Percentiles rank a stretch among this genome's conserved stretches.
Evolutionary conservation across 2,113 vertebrate genomes (phyloP).

Genomic region (Orientallactaga bullata): DNA sequence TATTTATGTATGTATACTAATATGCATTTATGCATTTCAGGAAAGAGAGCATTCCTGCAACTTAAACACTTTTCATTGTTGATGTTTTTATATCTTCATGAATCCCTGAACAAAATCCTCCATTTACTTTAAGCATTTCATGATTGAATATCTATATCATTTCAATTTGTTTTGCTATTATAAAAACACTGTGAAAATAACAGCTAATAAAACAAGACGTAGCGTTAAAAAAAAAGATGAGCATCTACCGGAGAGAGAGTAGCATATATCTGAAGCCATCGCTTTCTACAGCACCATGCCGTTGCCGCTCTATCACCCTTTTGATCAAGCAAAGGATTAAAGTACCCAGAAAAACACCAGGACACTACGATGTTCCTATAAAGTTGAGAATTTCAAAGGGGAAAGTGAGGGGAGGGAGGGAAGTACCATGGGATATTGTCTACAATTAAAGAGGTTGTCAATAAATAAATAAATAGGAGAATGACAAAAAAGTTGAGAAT

Average conservation of each 20-base stretch:
- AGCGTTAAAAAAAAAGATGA: too few species aligned
- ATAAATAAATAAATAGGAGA: too few species aligned
- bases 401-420: too few species aligned
- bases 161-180: neutral
- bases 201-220: neutral
- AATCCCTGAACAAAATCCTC: neutral
- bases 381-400: neutral
- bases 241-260: neutral
- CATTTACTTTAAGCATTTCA: neutral
- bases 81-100: neutral
- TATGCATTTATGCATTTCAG: neutral
- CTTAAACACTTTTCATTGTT: neutral
- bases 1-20: neutral
- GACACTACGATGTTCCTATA: neutral
- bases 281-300: neutral
- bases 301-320: neutral
- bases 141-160: neutral
- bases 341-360: neutral
- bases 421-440: too few species aligned
- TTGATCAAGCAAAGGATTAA: neutral
- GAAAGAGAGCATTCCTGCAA: neutral
- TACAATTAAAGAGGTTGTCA: too few species aligned
- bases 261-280: neutral
- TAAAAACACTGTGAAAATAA: constrained; percentile 23
- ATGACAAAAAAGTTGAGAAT: neutral